Evolutionary conservation across 2,113 vertebrate species (phyloP).

Genomic region (Corapipo altera): DNA sequence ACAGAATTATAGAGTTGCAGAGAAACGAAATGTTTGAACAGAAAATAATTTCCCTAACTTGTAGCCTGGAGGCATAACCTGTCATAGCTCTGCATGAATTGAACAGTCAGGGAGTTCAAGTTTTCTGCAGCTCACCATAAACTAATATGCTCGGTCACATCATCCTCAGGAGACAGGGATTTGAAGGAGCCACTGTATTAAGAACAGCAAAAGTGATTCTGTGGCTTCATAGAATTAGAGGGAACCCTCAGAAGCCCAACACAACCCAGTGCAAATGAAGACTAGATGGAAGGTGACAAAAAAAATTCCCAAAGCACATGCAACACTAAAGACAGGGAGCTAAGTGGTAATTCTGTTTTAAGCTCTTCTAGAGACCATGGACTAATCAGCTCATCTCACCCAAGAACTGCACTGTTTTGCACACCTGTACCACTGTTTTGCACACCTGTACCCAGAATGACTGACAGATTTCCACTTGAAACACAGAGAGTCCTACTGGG

Average conservation of each 20-base stretch:
- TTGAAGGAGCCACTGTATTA: constrained; percentile 40
- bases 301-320: not conserved
- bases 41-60: constrained; percentile 74
- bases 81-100: constrained; percentile 65
- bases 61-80: constrained; percentile 63
- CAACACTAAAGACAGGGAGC: not conserved
- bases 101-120: constrained; percentile 65
- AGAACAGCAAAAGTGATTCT: constrained; percentile 26
- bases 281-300: not conserved
- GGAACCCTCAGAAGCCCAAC: not conserved
- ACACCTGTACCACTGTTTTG: not conserved
- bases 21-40: constrained; percentile 74
- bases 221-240: constrained; percentile 23
- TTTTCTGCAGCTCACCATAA: constrained; percentile 65
- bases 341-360: not conserved
- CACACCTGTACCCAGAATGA: not conserved
- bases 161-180: constrained; percentile 46
- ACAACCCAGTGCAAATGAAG: not conserved
- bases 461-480: not conserved
- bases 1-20: constrained; percentile 55
- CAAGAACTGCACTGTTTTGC: not conserved
- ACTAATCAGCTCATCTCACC: not conserved
- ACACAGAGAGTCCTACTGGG: not conserved
- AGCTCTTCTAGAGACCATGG: not conserved
- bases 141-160: constrained; percentile 59